Base-by-base conservation (phyloP, 2,113 vertebrate genomes). In the Ictalurus furcatus region DNA sequence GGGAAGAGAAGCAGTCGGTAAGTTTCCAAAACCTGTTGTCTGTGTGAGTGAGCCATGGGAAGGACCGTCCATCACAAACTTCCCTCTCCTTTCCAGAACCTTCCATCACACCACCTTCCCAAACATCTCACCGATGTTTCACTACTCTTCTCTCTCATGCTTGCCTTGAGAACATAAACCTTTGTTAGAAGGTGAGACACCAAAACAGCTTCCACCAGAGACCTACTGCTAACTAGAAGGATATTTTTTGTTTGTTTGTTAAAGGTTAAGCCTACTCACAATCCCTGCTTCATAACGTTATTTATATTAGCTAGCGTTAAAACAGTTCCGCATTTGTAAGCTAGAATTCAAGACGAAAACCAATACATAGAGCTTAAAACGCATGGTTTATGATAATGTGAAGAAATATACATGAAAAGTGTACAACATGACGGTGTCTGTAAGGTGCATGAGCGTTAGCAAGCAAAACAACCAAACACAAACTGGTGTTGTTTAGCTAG, bases 1-100 rank as follows among this genome's bases (percentile, higher is more conserved):
- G 93, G 94, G 94, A 93, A 92, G 97, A 97, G 94, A 98, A 99
- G 94, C 98, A 98, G 93, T 97, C 94, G 94, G 97, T 96, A 91
- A 98, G 96, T 93, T 97, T 98, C 97, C 97, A 98, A 91, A 97
- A 95, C 95, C 96, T 97, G 71, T 96, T 95, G 93, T 97, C 95
- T 93, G 96, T 92, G 85, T n/a, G 94, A 92, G 92, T 95, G 92
- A 96, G 95, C 97, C 97, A 98, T 95, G 95, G 94, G 71, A 95
- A 92, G 0, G 96, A 95, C 92, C 94, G 97, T 93, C 93, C 93
- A 94, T 95, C 92, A 92, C 93, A 92, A 85, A 89, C 95, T 87
- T 96, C 91, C 89, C 93, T 96, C 93, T 97, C 97, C 79, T 96
- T 95, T 95, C 94, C 96, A 92, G 95, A 95, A 94, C 95, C 96